Evolutionary conservation across 2,888 invertebrate species (phyloP).

Genomic region (Lamproptera curius): DNA sequence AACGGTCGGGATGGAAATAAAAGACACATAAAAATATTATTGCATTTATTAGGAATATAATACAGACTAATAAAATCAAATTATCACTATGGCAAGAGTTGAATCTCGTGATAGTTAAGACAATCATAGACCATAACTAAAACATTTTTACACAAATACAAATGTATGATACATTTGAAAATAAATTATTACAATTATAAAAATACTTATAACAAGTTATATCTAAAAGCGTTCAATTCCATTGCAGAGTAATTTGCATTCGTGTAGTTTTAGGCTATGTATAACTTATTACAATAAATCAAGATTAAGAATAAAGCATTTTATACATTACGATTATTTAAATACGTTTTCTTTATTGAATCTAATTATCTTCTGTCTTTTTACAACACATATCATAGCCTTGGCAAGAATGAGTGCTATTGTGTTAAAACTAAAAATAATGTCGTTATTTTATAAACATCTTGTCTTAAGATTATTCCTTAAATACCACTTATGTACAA

Average conservation of each 20-base stretch:
- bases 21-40: too few species aligned
- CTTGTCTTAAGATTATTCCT: too few species aligned
- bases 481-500: too few species aligned
- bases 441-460: too few species aligned
- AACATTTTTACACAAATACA: background rate
- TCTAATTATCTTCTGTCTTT: background rate
- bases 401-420: too few species aligned
- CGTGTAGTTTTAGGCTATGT: background rate
- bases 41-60: slow-evolving; percentile 17
- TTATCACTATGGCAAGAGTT: slow-evolving; percentile 21
- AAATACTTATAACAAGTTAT: background rate
- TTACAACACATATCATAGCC: slow-evolving; percentile 19
- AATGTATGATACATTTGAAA: slow-evolving; percentile 6
- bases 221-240: slow-evolving; percentile 5
- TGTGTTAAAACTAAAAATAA: too few species aligned
- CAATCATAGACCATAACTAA: background rate
- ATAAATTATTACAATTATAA: slow-evolving; percentile 14
- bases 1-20: too few species aligned
- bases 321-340: slow-evolving; percentile 2
- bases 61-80: slow-evolving; percentile 8
- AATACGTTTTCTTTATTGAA: background rate
- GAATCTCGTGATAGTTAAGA: slow-evolving; percentile 9
- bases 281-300: slow-evolving; percentile 9
- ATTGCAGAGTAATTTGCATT: slow-evolving; percentile 11
- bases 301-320: background rate